phyloP scores from a whole-genome alignment of 2,888 invertebrate genomes.

The Cosmorhoe ocellata region DNA sequence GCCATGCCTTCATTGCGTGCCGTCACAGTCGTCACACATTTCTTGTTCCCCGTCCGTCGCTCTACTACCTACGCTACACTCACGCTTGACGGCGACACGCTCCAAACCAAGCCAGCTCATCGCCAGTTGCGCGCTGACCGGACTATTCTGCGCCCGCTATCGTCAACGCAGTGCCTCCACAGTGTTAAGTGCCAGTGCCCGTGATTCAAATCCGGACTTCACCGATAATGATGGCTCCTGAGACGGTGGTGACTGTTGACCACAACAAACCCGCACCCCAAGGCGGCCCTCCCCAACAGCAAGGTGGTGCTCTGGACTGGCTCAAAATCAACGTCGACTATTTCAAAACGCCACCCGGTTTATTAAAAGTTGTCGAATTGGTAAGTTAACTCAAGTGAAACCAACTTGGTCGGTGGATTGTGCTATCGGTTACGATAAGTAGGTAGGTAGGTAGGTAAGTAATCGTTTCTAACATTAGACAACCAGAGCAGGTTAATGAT shows the following conservation, averaged over 20 bases:
- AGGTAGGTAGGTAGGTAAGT: no score
- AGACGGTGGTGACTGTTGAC: slow-evolving; percentile 91
- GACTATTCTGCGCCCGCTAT: slow-evolving; percentile 62
- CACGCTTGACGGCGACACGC: slow-evolving; percentile 28
- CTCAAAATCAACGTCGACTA: slow-evolving; percentile 90
- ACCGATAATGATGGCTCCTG: slow-evolving; percentile 88
- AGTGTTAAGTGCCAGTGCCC: slow-evolving; percentile 72
- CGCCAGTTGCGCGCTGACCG: slow-evolving; percentile 68
- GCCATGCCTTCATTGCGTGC: neutral
- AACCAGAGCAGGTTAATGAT: no score
- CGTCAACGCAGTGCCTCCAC: slow-evolving; percentile 63
- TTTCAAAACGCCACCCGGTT: slow-evolving; percentile 90
- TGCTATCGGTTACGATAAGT: no score
- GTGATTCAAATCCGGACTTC: slow-evolving; percentile 45
- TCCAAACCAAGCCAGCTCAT: slow-evolving; percentile 10
- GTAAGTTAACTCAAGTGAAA: slow-evolving; percentile 79
- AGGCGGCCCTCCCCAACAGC: slow-evolving; percentile 70
- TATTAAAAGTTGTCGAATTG: slow-evolving; percentile 90
- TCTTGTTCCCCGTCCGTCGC: slow-evolving; percentile 50
- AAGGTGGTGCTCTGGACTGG: slow-evolving; percentile 84
- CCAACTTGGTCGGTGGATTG: slow-evolving; percentile 1
- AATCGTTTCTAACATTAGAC: neutral
- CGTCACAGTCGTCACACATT: slow-evolving; percentile 50
- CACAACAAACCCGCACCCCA: slow-evolving; percentile 79
- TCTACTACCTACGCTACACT: slow-evolving; percentile 10